Base-by-base conservation (phyloP, 1,140 invertebrate species). In the Venturia canescens region DNA sequence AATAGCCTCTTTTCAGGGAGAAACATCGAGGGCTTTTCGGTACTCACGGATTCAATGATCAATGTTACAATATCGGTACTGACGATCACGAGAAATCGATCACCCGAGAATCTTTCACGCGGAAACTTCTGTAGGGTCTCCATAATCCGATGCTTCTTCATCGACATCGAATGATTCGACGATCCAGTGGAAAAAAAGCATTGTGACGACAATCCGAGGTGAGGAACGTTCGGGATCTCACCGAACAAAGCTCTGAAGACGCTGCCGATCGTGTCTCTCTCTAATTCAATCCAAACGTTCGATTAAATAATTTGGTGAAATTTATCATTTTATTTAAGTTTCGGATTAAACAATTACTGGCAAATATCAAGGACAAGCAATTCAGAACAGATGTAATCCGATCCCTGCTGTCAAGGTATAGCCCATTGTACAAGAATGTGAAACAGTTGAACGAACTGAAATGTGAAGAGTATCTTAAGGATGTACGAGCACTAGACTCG, bases 1-100 rank as follows among this genome's bases (percentile, higher is more conserved):
- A 48, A 44, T 66, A 74, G 13, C 7, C 16, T 7, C 16, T 57
- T 16, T 48, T 66, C 31, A 48, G 34, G 9, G 27, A 23, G 57
- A 44, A 44, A 18, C 60, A 79, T 21, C 7, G 16, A 60, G 11
- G 16, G 50, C 11, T 78, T 34, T 48, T 38, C 60, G 23, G 3
- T 34, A 87, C 88, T 88, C 86, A 92, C 92, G 15, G 93, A 92
- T 85, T 95, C 94, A 82, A 96, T 93, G n/a, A 97, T 92, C 0
- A 92, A 91, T 9, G 93, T 81, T 60, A 93, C 85, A 80, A 93
- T 77, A 80, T 92, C 83, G 83, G 90, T 70, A 80, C 86, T 87
- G 80, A 93, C 89, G 80, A 92, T 88, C 18, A 88, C 83, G 67
- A 92, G 75, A 23, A 90, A 91, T 38, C 84, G 85, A 53, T 84